Base-by-base conservation (phyloP, 2,113 vertebrate species). In the Zingel zingel region DNA sequence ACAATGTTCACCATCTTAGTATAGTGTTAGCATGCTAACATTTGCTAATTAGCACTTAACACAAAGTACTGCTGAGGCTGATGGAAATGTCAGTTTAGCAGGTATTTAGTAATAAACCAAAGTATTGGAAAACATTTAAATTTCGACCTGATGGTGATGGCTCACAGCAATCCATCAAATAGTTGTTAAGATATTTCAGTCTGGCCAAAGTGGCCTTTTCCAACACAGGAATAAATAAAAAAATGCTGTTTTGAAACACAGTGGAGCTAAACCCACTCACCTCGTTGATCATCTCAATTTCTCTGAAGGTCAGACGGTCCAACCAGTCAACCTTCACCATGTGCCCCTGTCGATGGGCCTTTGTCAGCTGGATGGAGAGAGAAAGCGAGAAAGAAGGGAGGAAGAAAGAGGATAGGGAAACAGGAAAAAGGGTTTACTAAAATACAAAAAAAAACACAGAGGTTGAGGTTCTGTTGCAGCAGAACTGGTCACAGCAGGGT, bases 221-320 rank as follows among this genome's bases (percentile, higher is more conserved):
- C 21, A 61, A 12, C 30, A 43, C 16, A 47, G 33, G 57, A 30
- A 45, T 9, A 27, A 27, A 27, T 47, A 71, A 56, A 19, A 45
- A 53, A 43, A 9, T 10, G 4, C 25, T 10, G 39, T 13, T 57
- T 47, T 14, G 1, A 57, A 51, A 27, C 51, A 30, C 8, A 14
- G 3, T 27, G 6, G 2, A 14, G 13, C 1, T 23, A 45, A 66
- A 72, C 4, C 1, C n/a, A 27, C 86, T 89, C 85, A 99, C 98
- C 96, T 99, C 98, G 70, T 99, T 99, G 91, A 99, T 99, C 98
- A 99, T 99, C 93, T 99, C 98, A 67, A 99, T 99, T 94, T 99
- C 98, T 93, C 98, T 96, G 94, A 99, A 99, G 33, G 98, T 99
- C 89, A 99, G 88, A 83, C 98, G 96, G 92, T 99, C 98, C 92